These are phyloP conservation scores for Drosophila ficusphila DNA, from an alignment of 1,140 invertebrate species.

Conservation along the genomic window DNA sequence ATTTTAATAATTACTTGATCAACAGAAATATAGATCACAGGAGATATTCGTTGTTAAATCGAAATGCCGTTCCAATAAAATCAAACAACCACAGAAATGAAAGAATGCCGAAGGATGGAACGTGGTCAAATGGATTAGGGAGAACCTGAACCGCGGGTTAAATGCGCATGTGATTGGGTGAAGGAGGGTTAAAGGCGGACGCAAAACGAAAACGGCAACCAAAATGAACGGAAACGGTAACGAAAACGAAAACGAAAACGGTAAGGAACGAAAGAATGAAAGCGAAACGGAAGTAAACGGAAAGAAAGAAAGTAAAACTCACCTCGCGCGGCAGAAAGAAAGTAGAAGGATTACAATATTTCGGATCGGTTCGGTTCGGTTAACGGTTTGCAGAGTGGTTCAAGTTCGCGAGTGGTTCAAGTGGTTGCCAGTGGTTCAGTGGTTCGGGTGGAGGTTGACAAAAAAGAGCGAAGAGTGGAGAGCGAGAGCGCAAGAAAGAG, in stretches of 20 bases:
- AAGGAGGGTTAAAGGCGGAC: slow-evolving; percentile 42
- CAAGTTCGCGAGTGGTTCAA: slow-evolving; percentile 11
- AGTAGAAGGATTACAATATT: slow-evolving; percentile 27
- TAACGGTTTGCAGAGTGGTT: slow-evolving; percentile 15
- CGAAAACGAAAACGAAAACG: slow-evolving; percentile 20
- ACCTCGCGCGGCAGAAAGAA: slow-evolving; percentile 58
- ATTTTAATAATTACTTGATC: background rate
- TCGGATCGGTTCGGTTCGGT: slow-evolving; percentile 10
- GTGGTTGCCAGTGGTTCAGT: slow-evolving; percentile 20
- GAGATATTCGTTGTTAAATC: background rate
- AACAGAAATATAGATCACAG: background rate
- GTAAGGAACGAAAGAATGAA: slow-evolving; percentile 28
- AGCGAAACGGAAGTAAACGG: slow-evolving; percentile 35
- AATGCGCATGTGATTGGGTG: slow-evolving; percentile 15
- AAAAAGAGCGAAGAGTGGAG: slow-evolving; percentile 22
- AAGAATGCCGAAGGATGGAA: slow-evolving; percentile 2
- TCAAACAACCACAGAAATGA: slow-evolving; percentile 4
- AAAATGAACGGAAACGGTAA: slow-evolving; percentile 24
- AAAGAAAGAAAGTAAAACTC: slow-evolving; percentile 64
- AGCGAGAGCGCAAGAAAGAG: slow-evolving; percentile 25
- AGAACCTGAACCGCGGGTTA: slow-evolving; percentile 25
- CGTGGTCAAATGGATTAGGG: background rate
- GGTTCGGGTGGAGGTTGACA: slow-evolving; percentile 12
- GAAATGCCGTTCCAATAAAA: background rate
- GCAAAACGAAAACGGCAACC: slow-evolving; percentile 32